Conservation (phyloP, 2,888 invertebrate species). For the Cactoblastis cactorum region DNA sequence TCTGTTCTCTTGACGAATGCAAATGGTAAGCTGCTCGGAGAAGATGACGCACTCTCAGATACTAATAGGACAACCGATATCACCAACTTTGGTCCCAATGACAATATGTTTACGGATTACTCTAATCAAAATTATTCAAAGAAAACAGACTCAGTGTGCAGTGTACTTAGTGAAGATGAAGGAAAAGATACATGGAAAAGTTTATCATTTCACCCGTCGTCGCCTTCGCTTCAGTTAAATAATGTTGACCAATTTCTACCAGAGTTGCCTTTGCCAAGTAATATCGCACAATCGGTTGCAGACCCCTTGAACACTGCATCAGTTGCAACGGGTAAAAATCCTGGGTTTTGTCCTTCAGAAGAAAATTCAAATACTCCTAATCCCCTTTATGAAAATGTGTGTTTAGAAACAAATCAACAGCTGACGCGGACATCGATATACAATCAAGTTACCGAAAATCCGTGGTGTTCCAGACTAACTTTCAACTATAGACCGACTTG, state of each 20-base stretch:
- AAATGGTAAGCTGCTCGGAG: conserved; percentile 55
- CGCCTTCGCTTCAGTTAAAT: neutral
- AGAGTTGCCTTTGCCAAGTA: neutral
- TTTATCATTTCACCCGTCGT: neutral
- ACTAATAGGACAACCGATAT: conserved; percentile 35
- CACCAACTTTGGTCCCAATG: conserved; percentile 18
- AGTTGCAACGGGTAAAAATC: neutral
- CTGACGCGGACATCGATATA: conserved; percentile 38
- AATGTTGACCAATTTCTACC: neutral
- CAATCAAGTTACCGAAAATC: conserved; percentile 77
- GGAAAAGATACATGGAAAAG: neutral
- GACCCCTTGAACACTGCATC: neutral
- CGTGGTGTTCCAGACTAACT: conserved; percentile 74
- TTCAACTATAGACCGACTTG: conserved; percentile 51
- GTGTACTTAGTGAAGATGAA: neutral
- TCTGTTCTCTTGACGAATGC: conserved; percentile 65
- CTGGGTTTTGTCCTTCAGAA: neutral
- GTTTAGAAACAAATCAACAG: neutral
- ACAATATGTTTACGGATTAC: neutral
- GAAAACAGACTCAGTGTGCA: neutral
- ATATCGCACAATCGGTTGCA: neutral
- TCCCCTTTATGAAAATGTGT: neutral
- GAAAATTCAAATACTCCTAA: neutral
- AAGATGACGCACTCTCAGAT: conserved; percentile 38
- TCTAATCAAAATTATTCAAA: neutral